Conservation (phyloP, 2,113 vertebrate genomes). For the Apteryx mantelli region DNA sequence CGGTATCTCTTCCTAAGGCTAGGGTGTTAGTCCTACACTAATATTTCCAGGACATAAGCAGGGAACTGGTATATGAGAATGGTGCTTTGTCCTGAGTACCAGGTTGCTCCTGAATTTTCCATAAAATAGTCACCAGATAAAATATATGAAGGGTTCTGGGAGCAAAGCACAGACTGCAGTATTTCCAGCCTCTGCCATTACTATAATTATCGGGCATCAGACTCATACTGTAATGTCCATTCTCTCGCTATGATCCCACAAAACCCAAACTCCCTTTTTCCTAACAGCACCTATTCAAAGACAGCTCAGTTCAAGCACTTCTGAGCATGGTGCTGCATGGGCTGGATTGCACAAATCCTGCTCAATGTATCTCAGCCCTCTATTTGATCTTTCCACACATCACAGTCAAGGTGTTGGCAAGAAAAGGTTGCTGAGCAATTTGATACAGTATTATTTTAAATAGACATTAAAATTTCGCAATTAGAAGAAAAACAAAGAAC, state of each 20-base stretch:
- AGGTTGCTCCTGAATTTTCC: background rate
- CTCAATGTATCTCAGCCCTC: background rate
- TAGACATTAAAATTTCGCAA: background rate
- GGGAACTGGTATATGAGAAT: background rate
- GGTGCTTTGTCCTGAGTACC: background rate
- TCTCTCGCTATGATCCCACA: background rate
- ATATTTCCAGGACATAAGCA: background rate
- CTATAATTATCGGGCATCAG: background rate
- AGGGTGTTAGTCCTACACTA: background rate
- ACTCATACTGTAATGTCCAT: background rate
- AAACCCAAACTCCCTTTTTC: background rate
- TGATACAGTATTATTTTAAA: background rate
- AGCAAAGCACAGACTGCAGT: background rate
- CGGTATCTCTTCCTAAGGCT: background rate
- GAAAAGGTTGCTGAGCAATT: background rate
- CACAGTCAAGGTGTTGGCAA: background rate
- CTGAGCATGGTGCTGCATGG: accelerated
- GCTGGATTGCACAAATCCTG: background rate
- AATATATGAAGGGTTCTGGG: background rate
- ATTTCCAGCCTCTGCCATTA: background rate
- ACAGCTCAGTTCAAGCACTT: background rate
- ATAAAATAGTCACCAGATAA: background rate
- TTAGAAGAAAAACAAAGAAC: constrained; percentile 21
- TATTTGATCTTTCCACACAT: background rate
- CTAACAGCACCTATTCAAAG: background rate